phyloP scores from a whole-genome alignment of 2,113 vertebrate genomes.

The Pantherophis guttatus region DNA sequence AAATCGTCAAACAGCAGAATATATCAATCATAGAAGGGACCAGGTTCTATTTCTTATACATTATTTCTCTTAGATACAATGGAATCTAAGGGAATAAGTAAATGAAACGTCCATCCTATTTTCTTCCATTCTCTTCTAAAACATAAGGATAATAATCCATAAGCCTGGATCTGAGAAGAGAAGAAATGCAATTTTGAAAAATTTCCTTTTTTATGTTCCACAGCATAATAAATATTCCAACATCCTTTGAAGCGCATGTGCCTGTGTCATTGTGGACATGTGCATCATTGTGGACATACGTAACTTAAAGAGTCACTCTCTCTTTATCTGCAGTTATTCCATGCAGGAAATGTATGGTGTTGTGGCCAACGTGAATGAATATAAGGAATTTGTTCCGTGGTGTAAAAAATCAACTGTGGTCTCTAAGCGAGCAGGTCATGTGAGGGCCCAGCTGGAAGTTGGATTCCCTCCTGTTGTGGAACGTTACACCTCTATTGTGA shows the following conservation, averaged over 20 bases:
- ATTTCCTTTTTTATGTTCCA: neutral
- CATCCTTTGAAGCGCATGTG: neutral
- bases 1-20: neutral
- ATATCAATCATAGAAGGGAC: neutral
- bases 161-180: neutral
- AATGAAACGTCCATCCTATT: neutral
- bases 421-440: slow-evolving; percentile 80
- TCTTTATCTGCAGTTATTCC: slow-evolving; percentile 76
- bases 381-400: slow-evolving; percentile 92
- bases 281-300: neutral
- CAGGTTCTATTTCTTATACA: neutral
- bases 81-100: neutral
- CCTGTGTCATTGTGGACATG: neutral
- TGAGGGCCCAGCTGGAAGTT: slow-evolving; percentile 89
- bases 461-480: slow-evolving; percentile 90
- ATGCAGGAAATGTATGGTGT: slow-evolving; percentile 97
- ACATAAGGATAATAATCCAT: neutral
- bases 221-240: neutral
- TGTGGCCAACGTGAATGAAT: slow-evolving; percentile 92
- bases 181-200: neutral
- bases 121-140: neutral
- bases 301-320: neutral
- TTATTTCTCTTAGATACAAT: neutral
- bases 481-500: slow-evolving; percentile 90
- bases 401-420: slow-evolving; percentile 90